phyloP scores from a whole-genome alignment of 64 coral and sea anemone species.

The Actinia tenebrosa region DNA sequence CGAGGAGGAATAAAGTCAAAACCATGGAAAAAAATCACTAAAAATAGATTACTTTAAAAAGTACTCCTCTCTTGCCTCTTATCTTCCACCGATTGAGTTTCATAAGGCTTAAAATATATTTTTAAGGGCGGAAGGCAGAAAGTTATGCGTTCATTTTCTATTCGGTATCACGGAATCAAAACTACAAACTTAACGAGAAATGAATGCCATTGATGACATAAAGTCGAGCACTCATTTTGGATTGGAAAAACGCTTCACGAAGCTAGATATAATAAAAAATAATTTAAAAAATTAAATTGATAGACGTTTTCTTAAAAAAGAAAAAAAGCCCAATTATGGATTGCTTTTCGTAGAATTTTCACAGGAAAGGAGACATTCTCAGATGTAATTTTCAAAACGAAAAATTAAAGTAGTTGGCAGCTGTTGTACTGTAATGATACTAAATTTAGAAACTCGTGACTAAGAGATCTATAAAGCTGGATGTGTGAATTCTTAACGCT shows the following conservation, averaged over 20 bases:
- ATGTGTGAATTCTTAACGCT: not conserved
- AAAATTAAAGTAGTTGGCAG: not conserved
- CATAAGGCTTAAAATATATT: too few species aligned
- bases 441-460: constrained; percentile 1
- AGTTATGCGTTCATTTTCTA: too few species aligned
- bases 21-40: not conserved
- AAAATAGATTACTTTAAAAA: not conserved
- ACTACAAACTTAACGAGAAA: too few species aligned
- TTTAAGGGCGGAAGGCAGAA: too few species aligned
- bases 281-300: too few species aligned
- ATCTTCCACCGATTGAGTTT: not conserved
- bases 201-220: too few species aligned
- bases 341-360: not conserved
- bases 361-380: not conserved
- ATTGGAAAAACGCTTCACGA: too few species aligned
- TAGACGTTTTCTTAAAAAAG: too few species aligned
- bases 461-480: not conserved
- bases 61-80: not conserved
- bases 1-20: not conserved
- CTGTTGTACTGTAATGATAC: not conserved
- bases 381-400: not conserved
- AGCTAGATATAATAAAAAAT: too few species aligned
- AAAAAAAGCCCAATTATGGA: not conserved
- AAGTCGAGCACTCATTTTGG: too few species aligned
- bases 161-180: too few species aligned